Percentiles rank a stretch among this genome's conserved stretches.
Evolutionary conservation across 2,888 invertebrate species (phyloP).

Genomic region (Ceramica pisi): DNA sequence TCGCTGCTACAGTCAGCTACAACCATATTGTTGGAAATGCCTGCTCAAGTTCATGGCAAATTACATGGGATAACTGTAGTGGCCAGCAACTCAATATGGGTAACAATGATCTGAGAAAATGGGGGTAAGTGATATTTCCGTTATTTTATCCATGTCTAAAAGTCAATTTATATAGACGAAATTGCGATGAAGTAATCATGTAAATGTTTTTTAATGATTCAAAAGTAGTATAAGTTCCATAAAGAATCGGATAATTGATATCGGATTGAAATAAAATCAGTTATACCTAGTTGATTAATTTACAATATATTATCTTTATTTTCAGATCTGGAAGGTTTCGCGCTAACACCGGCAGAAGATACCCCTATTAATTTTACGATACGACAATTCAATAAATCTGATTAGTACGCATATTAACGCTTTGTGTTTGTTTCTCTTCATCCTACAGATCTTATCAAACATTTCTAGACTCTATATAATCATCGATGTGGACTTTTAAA

Average conservation of each 20-base stretch:
- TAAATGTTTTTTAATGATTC: no score
- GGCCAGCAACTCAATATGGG: conserved; percentile 76
- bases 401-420: neutral
- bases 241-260: no score
- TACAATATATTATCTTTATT: conserved; percentile 31
- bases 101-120: conserved; percentile 73
- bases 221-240: no score
- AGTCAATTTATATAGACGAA: neutral
- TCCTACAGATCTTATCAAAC: no score
- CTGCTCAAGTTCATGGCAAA: conserved; percentile 74
- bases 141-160: neutral
- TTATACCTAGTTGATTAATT: neutral
- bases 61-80: conserved; percentile 74
- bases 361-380: conserved; percentile 56
- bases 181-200: no score
- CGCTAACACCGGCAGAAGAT: conserved; percentile 68
- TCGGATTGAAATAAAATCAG: no score
- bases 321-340: conserved; percentile 74
- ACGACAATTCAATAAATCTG: conserved; percentile 56
- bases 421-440: conserved; percentile 24
- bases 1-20: conserved; percentile 76
- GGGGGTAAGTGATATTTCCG: conserved; percentile 68
- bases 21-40: conserved; percentile 77
- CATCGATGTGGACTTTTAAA: neutral
- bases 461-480: neutral